A percentile compares a stretch with the other conserved stretches of the same genome.
These are phyloP conservation scores for Pholis gunnellus DNA, from an alignment of 2,113 vertebrate genomes.

Conservation along the genomic window DNA sequence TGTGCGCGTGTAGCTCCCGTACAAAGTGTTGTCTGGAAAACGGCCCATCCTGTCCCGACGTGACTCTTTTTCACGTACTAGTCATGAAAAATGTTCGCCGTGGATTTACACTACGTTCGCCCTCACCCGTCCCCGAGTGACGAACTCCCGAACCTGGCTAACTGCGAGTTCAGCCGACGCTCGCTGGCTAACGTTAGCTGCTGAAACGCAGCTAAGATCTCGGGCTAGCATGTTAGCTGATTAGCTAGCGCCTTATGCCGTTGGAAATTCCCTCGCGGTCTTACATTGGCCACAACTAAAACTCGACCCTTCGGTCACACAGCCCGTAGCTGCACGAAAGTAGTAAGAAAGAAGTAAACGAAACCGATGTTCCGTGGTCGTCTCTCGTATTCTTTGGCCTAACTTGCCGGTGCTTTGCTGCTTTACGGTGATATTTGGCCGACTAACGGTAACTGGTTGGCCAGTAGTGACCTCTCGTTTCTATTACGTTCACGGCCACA, in stretches of 20 bases:
- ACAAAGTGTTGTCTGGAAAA: not conserved
- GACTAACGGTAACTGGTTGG: slow-evolving; percentile 32
- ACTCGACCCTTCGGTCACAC: not conserved
- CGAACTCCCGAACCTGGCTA: not conserved
- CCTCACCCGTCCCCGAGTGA: not conserved
- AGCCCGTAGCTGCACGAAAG: not conserved
- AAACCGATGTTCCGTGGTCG: rapidly evolving
- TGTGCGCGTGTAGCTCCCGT: not conserved
- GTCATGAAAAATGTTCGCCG: not conserved
- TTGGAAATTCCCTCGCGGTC: not conserved
- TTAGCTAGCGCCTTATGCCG: slow-evolving; percentile 34
- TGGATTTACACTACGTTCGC: not conserved
- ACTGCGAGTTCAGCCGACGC: slow-evolving; percentile 8
- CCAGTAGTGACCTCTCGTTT: slow-evolving; percentile 63
- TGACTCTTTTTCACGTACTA: not conserved
- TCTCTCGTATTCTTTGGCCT: slow-evolving; percentile 57
- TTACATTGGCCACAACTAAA: not conserved
- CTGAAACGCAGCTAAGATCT: slow-evolving; percentile 24
- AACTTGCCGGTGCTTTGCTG: slow-evolving; percentile 59
- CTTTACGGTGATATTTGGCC: slow-evolving; percentile 37
- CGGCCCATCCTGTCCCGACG: too few relatives aligned
- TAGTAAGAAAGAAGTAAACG: too few relatives aligned
- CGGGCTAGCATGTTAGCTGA: slow-evolving; percentile 44
- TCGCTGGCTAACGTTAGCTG: slow-evolving; percentile 31
- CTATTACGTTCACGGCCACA: slow-evolving; percentile 4